Base-by-base conservation (phyloP, 1,140 invertebrate genomes). In the Bombus turneri region DNA sequence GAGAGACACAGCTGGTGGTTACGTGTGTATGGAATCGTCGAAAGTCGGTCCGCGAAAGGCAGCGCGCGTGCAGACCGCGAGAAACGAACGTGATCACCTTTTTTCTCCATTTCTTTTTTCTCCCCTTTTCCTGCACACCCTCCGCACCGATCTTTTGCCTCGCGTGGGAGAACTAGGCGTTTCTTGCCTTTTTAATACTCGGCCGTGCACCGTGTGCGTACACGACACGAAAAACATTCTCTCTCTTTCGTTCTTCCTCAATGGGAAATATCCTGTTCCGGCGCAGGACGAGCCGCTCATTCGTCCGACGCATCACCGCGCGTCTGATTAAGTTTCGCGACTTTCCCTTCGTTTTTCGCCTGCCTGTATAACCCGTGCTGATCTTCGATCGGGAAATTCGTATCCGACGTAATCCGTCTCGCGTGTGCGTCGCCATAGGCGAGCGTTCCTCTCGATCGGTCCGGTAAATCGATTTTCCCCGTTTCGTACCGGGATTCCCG, bases 31-130 rank as follows among this genome's bases (percentile, higher is more conserved):
- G 73, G 41, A 34, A 81, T 12, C 57, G 37, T 76, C 81, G 90
- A 91, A 91, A 90, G 90, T 91, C 86, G 86, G 57, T 79, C n/a
- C 85, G 66, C 85, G 81, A 87, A 87, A 87, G 86, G 86, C 59
- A 78, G 75, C 75, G 81, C 69, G 73, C 37, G 41, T 85, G 83
- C 59, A 81, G 10, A 85, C 79, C 87, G 89, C 87, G 81, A 87
- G 87, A 88, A 90, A 89, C 89, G 84, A 89, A 79, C 82, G 75
- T 73, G 75, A 78, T 85, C 86, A 74, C 75, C 74, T 74, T 79
- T 87, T 83, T 85, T 76, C n/a, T 43, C n/a, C 37, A 34, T 75
- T 39, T 39, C 5, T 39, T 53, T 43, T 71, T 41, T 75, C 39
- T 47, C 62, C 37, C 72, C 28, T 34, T 47, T 64, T 37, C 5